Evolutionary conservation across 2,888 invertebrate species (phyloP).

Genomic region (Tachina fera): DNA sequence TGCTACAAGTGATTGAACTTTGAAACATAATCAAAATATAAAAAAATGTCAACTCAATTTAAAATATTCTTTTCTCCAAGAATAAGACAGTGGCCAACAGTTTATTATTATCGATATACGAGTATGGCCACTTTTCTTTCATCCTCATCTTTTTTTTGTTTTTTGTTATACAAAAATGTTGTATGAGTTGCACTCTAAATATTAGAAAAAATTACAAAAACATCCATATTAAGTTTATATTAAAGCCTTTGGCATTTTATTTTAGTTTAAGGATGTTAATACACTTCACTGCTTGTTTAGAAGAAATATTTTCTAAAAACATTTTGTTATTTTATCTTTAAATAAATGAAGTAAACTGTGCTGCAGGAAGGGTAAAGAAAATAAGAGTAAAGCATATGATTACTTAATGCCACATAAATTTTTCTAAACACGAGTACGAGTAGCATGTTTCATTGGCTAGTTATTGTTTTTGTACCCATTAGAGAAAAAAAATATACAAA

Average conservation of each 20-base stretch:
- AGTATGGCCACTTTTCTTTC: slow-evolving; percentile 19
- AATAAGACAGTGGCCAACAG: slow-evolving; percentile 11
- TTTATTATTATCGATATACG: slow-evolving; percentile 36
- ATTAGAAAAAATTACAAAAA: background rate
- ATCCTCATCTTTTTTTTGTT: background rate
- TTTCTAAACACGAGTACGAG: slow-evolving; percentile 25
- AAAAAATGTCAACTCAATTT: slow-evolving; percentile 54
- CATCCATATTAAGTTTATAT: background rate
- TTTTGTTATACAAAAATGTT: background rate
- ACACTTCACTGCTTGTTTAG: slow-evolving; percentile 19
- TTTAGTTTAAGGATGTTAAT: slow-evolving; percentile 33
- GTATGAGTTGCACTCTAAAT: background rate
- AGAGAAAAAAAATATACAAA: background rate
- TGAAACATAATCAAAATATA: background rate
- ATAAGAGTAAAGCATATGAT: slow-evolving; percentile 42
- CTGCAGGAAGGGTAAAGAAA: background rate
- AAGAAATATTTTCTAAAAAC: slow-evolving; percentile 21
- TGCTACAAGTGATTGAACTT: background rate
- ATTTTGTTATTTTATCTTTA: slow-evolving; percentile 21
- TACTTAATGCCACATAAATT: slow-evolving; percentile 64
- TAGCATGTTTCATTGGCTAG: slow-evolving; percentile 52
- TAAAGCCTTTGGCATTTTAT: slow-evolving; percentile 47
- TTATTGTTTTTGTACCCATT: slow-evolving; percentile 19
- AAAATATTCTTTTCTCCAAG: slow-evolving; percentile 14
- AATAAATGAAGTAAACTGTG: slow-evolving; percentile 6